A percentile compares a stretch with the other conserved stretches of the same genome.
Evolutionary conservation across 92 coral and sea anemone genomes (phyloP).

Genomic region (Parazoanthus darwini): DNA sequence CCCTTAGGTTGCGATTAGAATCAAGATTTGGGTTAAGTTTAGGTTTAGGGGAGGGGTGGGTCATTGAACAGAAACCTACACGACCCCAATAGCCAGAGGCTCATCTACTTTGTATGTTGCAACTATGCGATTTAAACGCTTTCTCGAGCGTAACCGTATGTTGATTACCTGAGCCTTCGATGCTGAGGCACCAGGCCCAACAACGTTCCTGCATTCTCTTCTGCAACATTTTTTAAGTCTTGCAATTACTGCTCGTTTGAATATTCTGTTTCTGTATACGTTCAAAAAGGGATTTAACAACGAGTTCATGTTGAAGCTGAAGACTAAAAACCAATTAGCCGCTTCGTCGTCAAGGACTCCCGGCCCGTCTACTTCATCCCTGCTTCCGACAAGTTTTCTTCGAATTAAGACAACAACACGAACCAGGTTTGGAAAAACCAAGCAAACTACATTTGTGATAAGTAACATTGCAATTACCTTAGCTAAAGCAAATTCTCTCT

Average conservation of each 20-base stretch:
- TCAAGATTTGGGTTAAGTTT: no score
- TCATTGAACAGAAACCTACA: no score
- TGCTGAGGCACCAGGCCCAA: background rate
- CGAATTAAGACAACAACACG: background rate
- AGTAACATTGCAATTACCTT: background rate
- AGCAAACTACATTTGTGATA: background rate
- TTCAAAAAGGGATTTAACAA: slow-evolving; percentile 2
- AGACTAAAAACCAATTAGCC: background rate
- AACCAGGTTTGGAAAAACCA: background rate
- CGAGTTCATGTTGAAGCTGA: background rate
- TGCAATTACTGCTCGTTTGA: background rate
- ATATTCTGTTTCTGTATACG: background rate
- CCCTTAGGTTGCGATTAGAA: no score
- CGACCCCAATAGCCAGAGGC: no score
- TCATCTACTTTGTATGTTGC: no score
- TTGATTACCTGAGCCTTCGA: no score
- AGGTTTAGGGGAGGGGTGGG: no score
- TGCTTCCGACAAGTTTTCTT: background rate
- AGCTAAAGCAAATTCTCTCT: background rate
- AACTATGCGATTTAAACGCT: no score
- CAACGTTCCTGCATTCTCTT: background rate
- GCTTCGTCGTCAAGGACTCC: slow-evolving; percentile 8
- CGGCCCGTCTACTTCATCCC: background rate
- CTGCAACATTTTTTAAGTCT: background rate
- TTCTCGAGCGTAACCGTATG: no score